Conservation (phyloP, 2,113 vertebrate species). For the Leptocoma aspasia region DNA sequence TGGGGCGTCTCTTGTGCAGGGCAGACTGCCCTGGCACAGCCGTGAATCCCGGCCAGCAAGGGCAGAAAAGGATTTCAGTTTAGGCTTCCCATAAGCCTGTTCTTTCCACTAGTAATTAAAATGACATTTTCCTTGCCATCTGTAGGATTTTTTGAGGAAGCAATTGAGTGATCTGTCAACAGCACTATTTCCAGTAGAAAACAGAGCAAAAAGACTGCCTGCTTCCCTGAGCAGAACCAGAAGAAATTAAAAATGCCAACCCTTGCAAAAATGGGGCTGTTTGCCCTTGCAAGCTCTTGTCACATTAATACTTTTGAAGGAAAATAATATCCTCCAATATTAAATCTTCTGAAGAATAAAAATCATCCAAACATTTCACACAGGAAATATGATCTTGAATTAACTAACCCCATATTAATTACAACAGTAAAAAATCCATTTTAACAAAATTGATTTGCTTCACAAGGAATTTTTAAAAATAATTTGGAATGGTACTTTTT, state of each 20-base stretch:
- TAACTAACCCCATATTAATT: neutral
- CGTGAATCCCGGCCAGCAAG: neutral
- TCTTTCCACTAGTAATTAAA: constrained; percentile 30
- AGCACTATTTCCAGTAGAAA: constrained; percentile 3
- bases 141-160: constrained; percentile 29
- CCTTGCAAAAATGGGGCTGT: neutral
- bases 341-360: neutral
- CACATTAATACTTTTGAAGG: neutral
- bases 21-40: neutral
- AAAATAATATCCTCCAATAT: neutral
- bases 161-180: constrained; percentile 14
- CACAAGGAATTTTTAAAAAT: neutral
- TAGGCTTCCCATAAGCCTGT: neutral
- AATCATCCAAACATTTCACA: neutral
- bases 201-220: neutral
- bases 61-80: neutral
- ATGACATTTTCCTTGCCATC: constrained; percentile 53
- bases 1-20: neutral
- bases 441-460: neutral
- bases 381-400: neutral
- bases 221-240: neutral
- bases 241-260: neutral
- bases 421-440: neutral
- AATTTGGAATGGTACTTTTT: neutral
- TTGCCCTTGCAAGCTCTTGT: neutral